phyloP scores from a whole-genome alignment of 1,140 invertebrate genomes.

The Bicyclus anynana region DNA sequence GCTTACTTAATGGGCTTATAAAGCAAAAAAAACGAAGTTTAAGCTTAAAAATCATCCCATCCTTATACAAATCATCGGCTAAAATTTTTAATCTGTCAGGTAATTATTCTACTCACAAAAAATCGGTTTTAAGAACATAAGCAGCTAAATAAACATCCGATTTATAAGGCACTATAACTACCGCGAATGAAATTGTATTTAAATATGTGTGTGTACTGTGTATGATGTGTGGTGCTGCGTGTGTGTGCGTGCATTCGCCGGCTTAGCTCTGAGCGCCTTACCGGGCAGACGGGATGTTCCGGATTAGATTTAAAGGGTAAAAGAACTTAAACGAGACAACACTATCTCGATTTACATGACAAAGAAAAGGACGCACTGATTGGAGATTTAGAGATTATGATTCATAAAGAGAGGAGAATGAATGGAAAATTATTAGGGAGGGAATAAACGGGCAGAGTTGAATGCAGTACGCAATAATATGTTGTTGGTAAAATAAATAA shows the following conservation, averaged over 20 bases:
- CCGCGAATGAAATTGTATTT: constrained; percentile 13
- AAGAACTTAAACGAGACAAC: constrained; percentile 61
- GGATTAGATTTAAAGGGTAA: constrained; percentile 75
- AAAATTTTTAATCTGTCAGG: background rate
- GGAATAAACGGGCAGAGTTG: constrained; percentile 61
- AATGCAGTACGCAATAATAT: constrained; percentile 39
- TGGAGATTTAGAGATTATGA: constrained; percentile 78
- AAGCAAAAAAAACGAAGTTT: no score
- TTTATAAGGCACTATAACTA: constrained; percentile 2
- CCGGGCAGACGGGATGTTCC: constrained; percentile 60
- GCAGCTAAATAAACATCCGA: background rate
- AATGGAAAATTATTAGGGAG: constrained; percentile 76
- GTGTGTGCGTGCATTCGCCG: constrained; percentile 37
- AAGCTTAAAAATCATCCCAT: no score
- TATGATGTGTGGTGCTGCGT: constrained; percentile 26
- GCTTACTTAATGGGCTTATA: no score
- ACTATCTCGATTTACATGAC: constrained; percentile 32
- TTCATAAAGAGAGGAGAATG: constrained; percentile 76
- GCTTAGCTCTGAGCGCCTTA: constrained; percentile 57
- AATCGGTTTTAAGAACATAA: background rate
- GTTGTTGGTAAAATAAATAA: constrained; percentile 17
- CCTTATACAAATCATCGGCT: no score
- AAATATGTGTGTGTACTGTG: constrained; percentile 25
- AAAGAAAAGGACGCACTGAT: constrained; percentile 52
- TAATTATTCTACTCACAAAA: background rate